These are phyloP conservation scores for Pectinophora gossypiella DNA, from an alignment of 1,140 invertebrate species.

Conservation along the genomic window DNA sequence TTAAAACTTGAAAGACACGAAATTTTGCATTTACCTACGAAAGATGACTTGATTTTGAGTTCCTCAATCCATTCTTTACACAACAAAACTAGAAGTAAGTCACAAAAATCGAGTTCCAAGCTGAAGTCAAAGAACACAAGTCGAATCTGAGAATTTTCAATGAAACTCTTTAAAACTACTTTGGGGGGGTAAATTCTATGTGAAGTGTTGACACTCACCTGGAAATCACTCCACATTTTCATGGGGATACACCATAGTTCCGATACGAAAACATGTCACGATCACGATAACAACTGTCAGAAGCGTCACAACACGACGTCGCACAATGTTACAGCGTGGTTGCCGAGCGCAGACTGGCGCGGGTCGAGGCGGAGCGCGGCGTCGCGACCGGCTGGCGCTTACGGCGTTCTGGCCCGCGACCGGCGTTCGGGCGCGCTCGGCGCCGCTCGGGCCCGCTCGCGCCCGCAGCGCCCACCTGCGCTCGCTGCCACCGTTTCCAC, in stretches of 20 bases:
- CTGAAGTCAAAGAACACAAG: not conserved
- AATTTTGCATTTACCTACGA: not conserved
- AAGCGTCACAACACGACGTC: conserved; percentile 64
- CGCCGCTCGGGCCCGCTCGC: conserved; percentile 47
- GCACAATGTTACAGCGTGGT: conserved; percentile 48
- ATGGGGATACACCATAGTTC: conserved; percentile 74
- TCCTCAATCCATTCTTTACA: not conserved
- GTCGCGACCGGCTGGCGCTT: conserved; percentile 22
- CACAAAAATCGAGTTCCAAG: not conserved
- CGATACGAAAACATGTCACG: conserved; percentile 72
- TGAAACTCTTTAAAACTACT: not conserved
- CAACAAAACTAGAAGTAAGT: not conserved
- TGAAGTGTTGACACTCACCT: conserved; percentile 40
- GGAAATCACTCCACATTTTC: conserved; percentile 75
- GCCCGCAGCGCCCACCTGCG: conserved; percentile 16
- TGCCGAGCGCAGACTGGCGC: conserved; percentile 63
- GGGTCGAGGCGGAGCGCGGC: conserved; percentile 19
- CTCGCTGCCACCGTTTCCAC: conserved; percentile 12
- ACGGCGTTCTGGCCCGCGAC: conserved; percentile 27
- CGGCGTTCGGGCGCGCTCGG: conserved; percentile 24
- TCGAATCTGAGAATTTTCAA: conserved; percentile 5
- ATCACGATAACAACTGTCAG: conserved; percentile 74
- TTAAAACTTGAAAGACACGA: not conserved
- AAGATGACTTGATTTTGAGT: not conserved
- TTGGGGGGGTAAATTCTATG: not conserved